Percentiles rank a stretch among this genome's conserved stretches.
Evolutionary conservation across 2,797 vertebrate genomes (phyloP).

Genomic region (Enteromius unitaeniatus): DNA sequence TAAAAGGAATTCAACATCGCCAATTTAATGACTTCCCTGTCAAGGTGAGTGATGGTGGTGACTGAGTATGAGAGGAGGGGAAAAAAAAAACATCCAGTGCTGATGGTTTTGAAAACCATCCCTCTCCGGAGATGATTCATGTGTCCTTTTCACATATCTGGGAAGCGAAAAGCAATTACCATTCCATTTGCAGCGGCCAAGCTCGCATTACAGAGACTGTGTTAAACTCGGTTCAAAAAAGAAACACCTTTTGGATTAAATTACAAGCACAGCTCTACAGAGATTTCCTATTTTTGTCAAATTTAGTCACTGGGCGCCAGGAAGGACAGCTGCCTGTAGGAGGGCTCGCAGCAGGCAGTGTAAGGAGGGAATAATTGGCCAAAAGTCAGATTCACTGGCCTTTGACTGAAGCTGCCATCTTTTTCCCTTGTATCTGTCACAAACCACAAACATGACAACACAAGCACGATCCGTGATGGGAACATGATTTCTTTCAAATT

Average conservation of each 20-base stretch:
- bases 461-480: conserved; percentile 20
- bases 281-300: conserved; percentile 66
- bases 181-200: conserved; percentile 59
- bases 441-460: conserved; percentile 52
- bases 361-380: conserved; percentile 59
- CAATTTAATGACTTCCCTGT: conserved; percentile 65
- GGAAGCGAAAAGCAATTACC: conserved; percentile 61
- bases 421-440: conserved; percentile 52
- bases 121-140: conserved; percentile 64
- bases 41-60: conserved; percentile 67
- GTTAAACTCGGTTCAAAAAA: conserved; percentile 59
- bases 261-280: conserved; percentile 63
- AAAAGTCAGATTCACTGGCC: conserved; percentile 56
- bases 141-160: conserved; percentile 62
- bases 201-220: conserved; percentile 62
- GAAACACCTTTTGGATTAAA: conserved; percentile 66
- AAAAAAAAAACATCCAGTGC: conserved; percentile 49
- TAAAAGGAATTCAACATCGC: conserved; percentile 64
- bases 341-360: conserved; percentile 53
- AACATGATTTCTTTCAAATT: conserved; percentile 15
- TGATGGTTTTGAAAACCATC: conserved; percentile 63
- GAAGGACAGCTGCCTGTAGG: conserved; percentile 65
- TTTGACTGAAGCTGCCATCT: conserved; percentile 58
- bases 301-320: conserved; percentile 61
- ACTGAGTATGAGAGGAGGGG: conserved; percentile 60